Conservation (phyloP, 2,888 invertebrate species). For the Drosophila rellima region DNA sequence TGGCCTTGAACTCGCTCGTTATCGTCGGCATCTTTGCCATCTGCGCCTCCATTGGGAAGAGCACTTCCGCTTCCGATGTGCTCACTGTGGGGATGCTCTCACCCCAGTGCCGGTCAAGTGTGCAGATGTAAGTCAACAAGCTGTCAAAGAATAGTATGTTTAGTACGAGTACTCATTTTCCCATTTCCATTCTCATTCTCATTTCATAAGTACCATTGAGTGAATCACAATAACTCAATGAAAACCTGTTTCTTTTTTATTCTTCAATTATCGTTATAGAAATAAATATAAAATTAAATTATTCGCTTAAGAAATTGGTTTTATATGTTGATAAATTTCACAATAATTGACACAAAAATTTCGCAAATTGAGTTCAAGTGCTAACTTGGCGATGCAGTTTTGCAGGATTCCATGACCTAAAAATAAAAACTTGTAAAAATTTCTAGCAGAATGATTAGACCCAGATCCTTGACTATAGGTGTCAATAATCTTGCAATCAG, state of each 20-base stretch:
- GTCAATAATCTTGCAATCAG: no score
- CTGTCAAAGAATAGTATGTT: conserved; percentile 27
- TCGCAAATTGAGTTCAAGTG: no score
- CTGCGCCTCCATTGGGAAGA: neutral
- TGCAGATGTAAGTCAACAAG: conserved; percentile 30
- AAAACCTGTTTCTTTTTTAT: neutral
- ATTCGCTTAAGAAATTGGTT: no score
- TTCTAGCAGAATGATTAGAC: no score
- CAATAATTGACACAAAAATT: no score
- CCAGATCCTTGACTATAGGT: no score
- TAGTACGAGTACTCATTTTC: neutral
- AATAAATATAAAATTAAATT: no score
- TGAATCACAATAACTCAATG: neutral
- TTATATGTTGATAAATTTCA: no score
- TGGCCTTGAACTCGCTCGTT: conserved; percentile 76
- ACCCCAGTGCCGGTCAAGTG: conserved; percentile 37
- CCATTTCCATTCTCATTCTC: neutral
- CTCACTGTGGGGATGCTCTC: conserved; percentile 23
- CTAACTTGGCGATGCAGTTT: no score
- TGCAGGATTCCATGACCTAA: no score
- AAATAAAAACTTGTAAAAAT: no score
- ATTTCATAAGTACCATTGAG: neutral
- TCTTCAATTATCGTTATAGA: neutral
- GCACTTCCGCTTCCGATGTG: neutral
- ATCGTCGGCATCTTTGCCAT: conserved; percentile 62